A percentile compares a stretch with the other conserved stretches of the same genome.
These are phyloP conservation scores for Malacoctenus gilli DNA, from an alignment of 2,797 vertebrate genomes.

Conservation along the genomic window DNA sequence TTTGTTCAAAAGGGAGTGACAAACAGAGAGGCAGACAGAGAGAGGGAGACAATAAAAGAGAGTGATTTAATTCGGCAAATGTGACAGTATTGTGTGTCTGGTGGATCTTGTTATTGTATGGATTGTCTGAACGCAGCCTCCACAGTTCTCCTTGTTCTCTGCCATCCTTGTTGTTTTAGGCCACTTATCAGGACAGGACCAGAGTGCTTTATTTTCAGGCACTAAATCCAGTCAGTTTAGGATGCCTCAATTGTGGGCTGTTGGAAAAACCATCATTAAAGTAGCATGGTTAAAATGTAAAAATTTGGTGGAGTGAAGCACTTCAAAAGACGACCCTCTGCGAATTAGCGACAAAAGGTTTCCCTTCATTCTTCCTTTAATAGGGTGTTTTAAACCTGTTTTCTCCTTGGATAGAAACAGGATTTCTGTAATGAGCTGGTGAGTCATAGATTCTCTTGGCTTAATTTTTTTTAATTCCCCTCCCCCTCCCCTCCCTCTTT, in stretches of 20 bases:
- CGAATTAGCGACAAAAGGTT: slow-evolving; percentile 70
- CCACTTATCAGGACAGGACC: slow-evolving; percentile 17
- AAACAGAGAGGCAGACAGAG: slow-evolving; percentile 45
- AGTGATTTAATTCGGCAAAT: slow-evolving; percentile 66
- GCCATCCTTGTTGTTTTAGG: slow-evolving; percentile 39
- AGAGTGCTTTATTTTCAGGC: neutral
- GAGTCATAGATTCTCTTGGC: slow-evolving; percentile 63
- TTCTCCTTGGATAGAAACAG: slow-evolving; percentile 66
- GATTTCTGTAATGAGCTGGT: slow-evolving; percentile 75
- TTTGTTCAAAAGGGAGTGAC: slow-evolving; percentile 71
- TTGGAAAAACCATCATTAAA: slow-evolving; percentile 44
- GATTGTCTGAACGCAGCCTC: slow-evolving; percentile 40
- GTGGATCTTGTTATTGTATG: slow-evolving; percentile 57
- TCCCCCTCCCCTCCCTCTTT: slow-evolving; percentile 17
- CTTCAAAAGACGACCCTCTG: slow-evolving; percentile 63
- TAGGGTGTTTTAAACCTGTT: slow-evolving; percentile 65
- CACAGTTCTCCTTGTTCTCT: neutral
- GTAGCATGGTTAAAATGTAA: slow-evolving; percentile 42
- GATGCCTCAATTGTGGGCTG: slow-evolving; percentile 22
- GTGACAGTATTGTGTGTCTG: slow-evolving; percentile 58
- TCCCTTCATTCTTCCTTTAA: slow-evolving; percentile 62
- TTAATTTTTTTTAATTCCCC: slow-evolving; percentile 58
- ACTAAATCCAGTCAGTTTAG: slow-evolving; percentile 34
- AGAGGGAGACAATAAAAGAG: slow-evolving; percentile 50
- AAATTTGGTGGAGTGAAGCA: slow-evolving; percentile 33